Conservation (phyloP, 2,797 vertebrate species). For the Aplochiton taeniatus region DNA sequence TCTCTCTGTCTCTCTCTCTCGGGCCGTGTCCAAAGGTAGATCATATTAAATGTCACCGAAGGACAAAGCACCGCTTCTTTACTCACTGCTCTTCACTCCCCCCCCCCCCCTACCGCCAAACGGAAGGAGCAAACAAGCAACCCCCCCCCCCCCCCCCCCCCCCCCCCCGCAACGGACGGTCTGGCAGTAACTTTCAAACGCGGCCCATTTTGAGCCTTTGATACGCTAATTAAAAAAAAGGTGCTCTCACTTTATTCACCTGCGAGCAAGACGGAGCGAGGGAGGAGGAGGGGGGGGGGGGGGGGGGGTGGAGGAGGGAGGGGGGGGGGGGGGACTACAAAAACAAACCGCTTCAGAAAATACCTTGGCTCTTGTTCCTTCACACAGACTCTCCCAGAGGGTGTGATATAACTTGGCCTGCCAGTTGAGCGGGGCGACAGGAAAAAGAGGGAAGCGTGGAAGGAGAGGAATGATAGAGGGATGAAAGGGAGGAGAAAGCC, state of each 20-base stretch:
- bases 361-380: conserved; percentile 28
- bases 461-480: conserved; percentile 50
- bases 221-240: conserved; percentile 59
- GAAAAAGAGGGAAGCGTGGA: conserved; percentile 30
- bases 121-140: background rate
- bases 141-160: background rate
- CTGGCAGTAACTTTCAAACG: conserved; percentile 1
- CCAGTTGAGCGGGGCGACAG: conserved; percentile 43
- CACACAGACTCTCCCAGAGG: conserved; percentile 26
- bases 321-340: background rate
- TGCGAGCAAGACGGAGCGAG: conserved; percentile 12
- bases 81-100: too few species aligned
- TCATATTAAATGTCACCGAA: too few species aligned
- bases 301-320: conserved; percentile 39
- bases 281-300: conserved; percentile 36
- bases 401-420: conserved; percentile 50
- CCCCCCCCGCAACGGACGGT: background rate
- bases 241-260: conserved; percentile 51
- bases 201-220: background rate
- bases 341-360: background rate
- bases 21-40: too few species aligned
- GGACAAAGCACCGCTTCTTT: too few species aligned
- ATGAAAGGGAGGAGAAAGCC: conserved; percentile 40
- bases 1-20: too few species aligned
- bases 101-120: background rate